phyloP scores from a whole-genome alignment of 2,797 vertebrate species.

The Sorex maritimensis region DNA sequence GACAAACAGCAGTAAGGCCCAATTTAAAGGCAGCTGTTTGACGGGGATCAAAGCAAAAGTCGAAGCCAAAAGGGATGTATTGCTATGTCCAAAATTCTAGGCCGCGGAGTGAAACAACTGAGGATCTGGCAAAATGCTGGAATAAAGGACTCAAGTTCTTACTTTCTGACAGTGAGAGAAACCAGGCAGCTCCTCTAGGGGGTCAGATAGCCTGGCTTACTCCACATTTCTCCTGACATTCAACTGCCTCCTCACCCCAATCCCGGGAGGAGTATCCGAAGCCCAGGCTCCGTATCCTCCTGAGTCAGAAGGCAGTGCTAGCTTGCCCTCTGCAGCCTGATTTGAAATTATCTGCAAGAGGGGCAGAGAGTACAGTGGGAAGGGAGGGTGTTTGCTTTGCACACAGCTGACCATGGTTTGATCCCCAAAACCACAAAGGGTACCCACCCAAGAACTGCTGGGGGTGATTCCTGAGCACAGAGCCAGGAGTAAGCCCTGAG shows the following conservation, averaged over 20 bases:
- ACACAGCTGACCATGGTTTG: no score
- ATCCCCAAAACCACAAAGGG: no score
- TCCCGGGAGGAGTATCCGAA: conserved; percentile 13
- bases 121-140: not conserved
- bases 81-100: not conserved
- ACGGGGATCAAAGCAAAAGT: not conserved
- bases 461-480: no score
- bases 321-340: not conserved
- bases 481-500: no score
- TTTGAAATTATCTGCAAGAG: not conserved
- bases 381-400: no score
- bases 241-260: not conserved
- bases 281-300: not conserved
- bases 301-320: not conserved
- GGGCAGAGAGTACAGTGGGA: no score
- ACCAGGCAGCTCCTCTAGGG: no score
- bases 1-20: not conserved
- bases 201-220: no score
- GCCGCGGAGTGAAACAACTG: not conserved
- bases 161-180: not conserved
- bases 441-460: no score
- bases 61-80: not conserved
- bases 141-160: not conserved
- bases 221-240: no score
- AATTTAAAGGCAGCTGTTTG: not conserved